A percentile compares a stretch with the other conserved stretches of the same genome.
These are phyloP conservation scores for Psammodynastes pulverulentus DNA, from an alignment of 2,113 vertebrate species.

Conservation along the genomic window DNA sequence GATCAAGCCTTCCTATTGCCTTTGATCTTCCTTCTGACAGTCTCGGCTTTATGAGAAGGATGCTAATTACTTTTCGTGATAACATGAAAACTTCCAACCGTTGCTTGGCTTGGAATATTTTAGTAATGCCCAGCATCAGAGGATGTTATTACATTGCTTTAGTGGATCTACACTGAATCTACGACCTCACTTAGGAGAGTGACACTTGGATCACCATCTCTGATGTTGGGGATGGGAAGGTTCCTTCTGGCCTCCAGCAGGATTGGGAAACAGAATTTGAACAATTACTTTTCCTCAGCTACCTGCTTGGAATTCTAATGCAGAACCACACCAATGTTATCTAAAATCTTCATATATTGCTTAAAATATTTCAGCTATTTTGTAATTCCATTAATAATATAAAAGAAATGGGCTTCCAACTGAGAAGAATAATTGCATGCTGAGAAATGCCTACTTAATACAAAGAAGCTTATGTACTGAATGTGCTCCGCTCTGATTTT, in stretches of 20 bases:
- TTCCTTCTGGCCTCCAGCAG: neutral
- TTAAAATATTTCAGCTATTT: slow-evolving; percentile 1
- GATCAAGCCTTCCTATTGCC: neutral
- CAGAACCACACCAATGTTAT: neutral
- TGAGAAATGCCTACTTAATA: slow-evolving; percentile 7
- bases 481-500: slow-evolving; percentile 6
- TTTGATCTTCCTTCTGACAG: neutral
- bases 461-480: slow-evolving; percentile 29
- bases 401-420: neutral
- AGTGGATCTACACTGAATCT: neutral
- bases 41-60: neutral
- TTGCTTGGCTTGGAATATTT: neutral
- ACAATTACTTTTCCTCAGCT: neutral
- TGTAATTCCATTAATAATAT: slow-evolving; percentile 21
- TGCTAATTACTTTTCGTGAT: neutral
- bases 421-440: slow-evolving; percentile 30
- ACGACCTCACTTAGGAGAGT: neutral
- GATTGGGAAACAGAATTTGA: neutral
- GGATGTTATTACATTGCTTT: neutral
- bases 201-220: neutral
- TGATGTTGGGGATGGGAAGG: neutral
- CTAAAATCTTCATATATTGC: neutral
- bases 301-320: neutral
- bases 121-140: neutral
- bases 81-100: neutral